A percentile compares a stretch with the other conserved stretches of the same genome.
phyloP scores from a whole-genome alignment of 1,140 invertebrate genomes.

The Piezodorus guildinii region DNA sequence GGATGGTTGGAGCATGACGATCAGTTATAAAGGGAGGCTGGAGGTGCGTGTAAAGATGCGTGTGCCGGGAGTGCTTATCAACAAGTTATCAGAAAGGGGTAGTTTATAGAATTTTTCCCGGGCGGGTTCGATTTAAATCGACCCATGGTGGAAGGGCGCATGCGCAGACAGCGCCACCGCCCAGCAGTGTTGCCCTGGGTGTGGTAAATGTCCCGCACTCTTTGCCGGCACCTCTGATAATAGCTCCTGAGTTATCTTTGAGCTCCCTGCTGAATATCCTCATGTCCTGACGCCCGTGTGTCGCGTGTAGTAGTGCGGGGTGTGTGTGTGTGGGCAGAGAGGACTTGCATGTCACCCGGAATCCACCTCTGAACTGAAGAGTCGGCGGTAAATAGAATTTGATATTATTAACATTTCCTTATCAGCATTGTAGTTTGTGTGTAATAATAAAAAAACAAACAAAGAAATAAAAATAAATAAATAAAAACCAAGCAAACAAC shows the following conservation, averaged over 20 bases:
- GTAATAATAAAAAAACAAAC: too few relatives aligned
- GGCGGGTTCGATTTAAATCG: slow-evolving; percentile 12
- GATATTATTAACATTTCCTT: too few relatives aligned
- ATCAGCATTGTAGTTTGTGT: too few relatives aligned
- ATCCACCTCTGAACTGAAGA: too few relatives aligned
- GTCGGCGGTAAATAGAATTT: too few relatives aligned
- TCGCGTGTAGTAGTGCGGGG: neutral
- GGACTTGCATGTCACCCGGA: too few relatives aligned
- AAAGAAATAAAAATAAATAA: too few relatives aligned
- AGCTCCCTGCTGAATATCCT: neutral
- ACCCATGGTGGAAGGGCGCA: neutral
- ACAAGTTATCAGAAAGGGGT: slow-evolving; percentile 8
- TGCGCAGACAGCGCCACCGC: neutral
- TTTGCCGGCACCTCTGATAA: neutral
- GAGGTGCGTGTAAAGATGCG: neutral
- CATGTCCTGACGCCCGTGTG: slow-evolving; percentile 5
- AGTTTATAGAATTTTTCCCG: slow-evolving; percentile 16
- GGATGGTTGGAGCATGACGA: too few relatives aligned
- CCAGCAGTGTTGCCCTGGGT: slow-evolving; percentile 9
- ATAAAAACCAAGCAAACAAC: too few relatives aligned
- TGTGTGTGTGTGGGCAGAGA: too few relatives aligned
- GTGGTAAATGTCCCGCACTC: neutral
- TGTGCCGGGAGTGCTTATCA: neutral
- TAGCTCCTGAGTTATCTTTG: neutral
- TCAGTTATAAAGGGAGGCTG: too few relatives aligned